These are phyloP conservation scores for Lepidurus couesii DNA, from an alignment of 1,140 invertebrate genomes.

Conservation along the genomic window DNA sequence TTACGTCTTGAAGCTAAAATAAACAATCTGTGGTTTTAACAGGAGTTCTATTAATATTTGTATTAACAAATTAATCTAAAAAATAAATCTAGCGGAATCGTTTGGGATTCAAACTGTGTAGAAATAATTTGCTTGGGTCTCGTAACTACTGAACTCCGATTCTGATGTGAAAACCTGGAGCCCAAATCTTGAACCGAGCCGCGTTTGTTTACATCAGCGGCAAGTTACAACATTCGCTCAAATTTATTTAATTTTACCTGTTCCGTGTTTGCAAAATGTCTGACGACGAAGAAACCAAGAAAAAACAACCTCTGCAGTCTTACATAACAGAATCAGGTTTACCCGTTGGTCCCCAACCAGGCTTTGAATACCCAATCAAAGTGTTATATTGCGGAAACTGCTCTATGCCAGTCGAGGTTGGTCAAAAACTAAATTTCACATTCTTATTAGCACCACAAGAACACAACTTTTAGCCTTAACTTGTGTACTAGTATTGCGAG, in stretches of 20 bases:
- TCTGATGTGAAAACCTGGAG: no score
- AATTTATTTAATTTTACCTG: not conserved
- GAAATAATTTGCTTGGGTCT: no score
- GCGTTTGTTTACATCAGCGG: no score
- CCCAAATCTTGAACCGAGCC: no score
- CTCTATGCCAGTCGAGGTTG: slow-evolving; percentile 82
- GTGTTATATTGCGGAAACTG: slow-evolving; percentile 93
- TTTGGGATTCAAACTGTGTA: no score
- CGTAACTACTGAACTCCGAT: no score
- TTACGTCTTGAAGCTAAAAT: no score
- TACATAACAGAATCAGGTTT: slow-evolving; percentile 37
- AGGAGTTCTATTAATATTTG: no score
- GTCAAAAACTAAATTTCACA: slow-evolving; percentile 33
- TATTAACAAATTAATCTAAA: no score
- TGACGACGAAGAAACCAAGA: slow-evolving; percentile 29
- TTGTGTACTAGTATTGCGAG: slow-evolving; percentile 80
- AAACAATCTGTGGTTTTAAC: no score
- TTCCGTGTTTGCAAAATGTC: not conserved
- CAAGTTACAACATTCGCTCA: not conserved
- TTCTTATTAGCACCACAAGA: slow-evolving; percentile 27
- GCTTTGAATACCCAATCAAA: slow-evolving; percentile 70
- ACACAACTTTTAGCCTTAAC: slow-evolving; percentile 33
- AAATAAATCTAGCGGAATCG: no score
- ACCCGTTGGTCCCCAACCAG: slow-evolving; percentile 42
- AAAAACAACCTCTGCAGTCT: slow-evolving; percentile 28